These are phyloP conservation scores for Trichonephila clavipes DNA, from an alignment of 1,140 invertebrate genomes.

Conservation along the genomic window DNA sequence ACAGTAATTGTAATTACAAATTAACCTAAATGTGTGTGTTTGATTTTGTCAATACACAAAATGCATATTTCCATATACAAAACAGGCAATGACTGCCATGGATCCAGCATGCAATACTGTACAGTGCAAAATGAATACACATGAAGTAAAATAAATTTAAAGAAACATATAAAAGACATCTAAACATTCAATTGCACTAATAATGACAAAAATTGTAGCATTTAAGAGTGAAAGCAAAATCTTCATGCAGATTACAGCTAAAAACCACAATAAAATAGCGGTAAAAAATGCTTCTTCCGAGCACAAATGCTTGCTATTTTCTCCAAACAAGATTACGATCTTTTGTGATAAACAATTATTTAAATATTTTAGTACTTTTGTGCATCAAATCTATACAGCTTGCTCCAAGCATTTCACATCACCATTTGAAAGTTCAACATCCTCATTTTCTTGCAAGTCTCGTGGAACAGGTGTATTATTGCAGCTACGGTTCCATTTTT, in stretches of 20 bases:
- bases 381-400: constrained; percentile 51
- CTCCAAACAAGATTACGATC: constrained; percentile 13
- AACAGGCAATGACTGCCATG: constrained; percentile 2
- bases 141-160: constrained; percentile 24
- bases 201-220: constrained; percentile 47
- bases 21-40: constrained; percentile 34
- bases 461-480: constrained; percentile 77
- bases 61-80: not conserved
- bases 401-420: constrained; percentile 73
- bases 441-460: constrained; percentile 72
- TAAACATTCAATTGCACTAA: constrained; percentile 64
- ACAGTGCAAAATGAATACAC: constrained; percentile 33
- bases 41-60: constrained; percentile 37
- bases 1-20: constrained; percentile 23
- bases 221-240: constrained; percentile 33
- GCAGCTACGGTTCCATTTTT: constrained; percentile 80
- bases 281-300: constrained; percentile 67
- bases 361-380: constrained; percentile 17
- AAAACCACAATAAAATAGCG: constrained; percentile 59
- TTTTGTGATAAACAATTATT: constrained; percentile 60
- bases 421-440: constrained; percentile 74
- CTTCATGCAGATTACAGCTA: constrained; percentile 71
- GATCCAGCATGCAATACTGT: constrained; percentile 46
- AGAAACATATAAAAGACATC: constrained; percentile 15
- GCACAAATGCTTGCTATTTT: constrained; percentile 47